Conservation (phyloP, 2,888 invertebrate species). For the Rhingia rostrata region DNA sequence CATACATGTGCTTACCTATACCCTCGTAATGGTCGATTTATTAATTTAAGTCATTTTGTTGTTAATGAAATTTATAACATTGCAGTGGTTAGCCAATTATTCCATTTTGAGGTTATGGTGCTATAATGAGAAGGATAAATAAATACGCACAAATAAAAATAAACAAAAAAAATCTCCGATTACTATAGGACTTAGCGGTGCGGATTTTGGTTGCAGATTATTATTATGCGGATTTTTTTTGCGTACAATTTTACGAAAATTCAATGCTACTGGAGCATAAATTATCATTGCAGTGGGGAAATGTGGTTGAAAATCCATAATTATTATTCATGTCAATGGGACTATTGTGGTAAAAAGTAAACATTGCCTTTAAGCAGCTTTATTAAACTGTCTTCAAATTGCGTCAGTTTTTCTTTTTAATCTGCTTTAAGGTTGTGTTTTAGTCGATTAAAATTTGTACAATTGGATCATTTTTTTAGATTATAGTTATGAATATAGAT, state of each 20-base stretch:
- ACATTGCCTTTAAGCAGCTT: background rate
- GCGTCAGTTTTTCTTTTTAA: no score
- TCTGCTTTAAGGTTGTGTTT: no score
- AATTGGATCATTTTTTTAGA: no score
- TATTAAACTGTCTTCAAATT: no score
- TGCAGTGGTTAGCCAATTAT: constrained; percentile 55
- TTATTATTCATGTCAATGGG: background rate
- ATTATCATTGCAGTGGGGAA: background rate
- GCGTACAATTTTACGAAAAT: constrained; percentile 10
- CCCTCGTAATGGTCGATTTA: constrained; percentile 20
- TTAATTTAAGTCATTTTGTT: constrained; percentile 44
- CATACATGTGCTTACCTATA: constrained; percentile 7
- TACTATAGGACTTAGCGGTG: background rate
- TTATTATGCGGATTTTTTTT: background rate
- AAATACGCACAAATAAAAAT: constrained; percentile 18
- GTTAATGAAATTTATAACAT: constrained; percentile 52
- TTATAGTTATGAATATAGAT: no score
- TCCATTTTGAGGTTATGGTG: constrained; percentile 48
- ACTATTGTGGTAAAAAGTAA: background rate
- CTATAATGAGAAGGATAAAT: constrained; percentile 45
- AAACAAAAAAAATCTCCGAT: background rate
- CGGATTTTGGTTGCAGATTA: background rate
- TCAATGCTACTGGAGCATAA: background rate
- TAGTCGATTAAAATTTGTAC: no score
- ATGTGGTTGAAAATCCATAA: constrained; percentile 3